A percentile compares a stretch with the other conserved stretches of the same genome.
phyloP scores from a whole-genome alignment of 2,888 invertebrate species.

The Notodonta ziczac region DNA sequence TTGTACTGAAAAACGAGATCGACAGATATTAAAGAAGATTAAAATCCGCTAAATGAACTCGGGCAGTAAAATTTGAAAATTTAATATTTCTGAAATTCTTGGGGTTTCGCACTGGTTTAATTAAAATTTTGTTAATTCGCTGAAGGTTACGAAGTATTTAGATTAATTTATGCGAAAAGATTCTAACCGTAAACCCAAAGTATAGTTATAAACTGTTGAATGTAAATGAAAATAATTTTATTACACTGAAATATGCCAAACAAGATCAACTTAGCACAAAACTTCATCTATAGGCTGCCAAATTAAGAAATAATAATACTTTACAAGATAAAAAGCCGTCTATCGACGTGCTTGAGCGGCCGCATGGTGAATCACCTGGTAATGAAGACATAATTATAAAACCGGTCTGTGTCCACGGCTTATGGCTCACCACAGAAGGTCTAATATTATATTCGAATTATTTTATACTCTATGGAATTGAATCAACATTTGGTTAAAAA shows the following conservation, averaged over 20 bases:
- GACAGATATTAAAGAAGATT: constrained; percentile 77
- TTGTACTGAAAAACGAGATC: constrained; percentile 78
- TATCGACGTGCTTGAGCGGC: constrained; percentile 50
- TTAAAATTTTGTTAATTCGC: constrained; percentile 26
- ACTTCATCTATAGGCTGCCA: not conserved
- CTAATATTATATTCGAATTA: constrained; percentile 28
- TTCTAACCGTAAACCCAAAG: not conserved
- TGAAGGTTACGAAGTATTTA: constrained; percentile 18
- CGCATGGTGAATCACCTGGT: constrained; percentile 67
- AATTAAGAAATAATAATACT: constrained; percentile 34
- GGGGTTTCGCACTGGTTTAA: constrained; percentile 33
- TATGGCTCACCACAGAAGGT: constrained; percentile 31
- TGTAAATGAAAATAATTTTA: not conserved
- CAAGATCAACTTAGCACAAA: not conserved
- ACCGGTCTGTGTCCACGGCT: constrained; percentile 65
- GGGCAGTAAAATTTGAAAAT: constrained; percentile 59
- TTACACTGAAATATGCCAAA: not conserved
- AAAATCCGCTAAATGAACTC: constrained; percentile 75
- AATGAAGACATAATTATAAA: constrained; percentile 79
- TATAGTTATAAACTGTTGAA: not conserved
- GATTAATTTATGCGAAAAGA: constrained; percentile 6
- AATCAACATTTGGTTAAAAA: not conserved
- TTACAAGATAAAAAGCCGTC: constrained; percentile 44
- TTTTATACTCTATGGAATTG: constrained; percentile 23
- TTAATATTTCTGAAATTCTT: constrained; percentile 56